Base-by-base conservation (phyloP, 2,888 invertebrate species). In the Heliconius cydno region DNA sequence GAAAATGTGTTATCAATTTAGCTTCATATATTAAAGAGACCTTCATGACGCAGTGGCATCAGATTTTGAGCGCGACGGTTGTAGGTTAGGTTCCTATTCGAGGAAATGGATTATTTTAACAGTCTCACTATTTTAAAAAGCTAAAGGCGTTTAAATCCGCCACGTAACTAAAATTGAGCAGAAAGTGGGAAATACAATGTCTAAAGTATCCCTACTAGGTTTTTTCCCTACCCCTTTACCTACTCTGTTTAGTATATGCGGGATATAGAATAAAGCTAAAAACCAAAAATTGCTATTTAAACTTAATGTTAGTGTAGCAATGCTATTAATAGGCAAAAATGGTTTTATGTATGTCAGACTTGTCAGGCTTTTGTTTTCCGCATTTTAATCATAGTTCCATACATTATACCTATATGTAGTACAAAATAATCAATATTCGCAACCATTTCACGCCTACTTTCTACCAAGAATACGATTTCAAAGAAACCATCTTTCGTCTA, bases 391-490 rank as follows among this genome's bases (percentile, higher is more conserved):
- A 60, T 15, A 73, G n/a, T 25, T 34, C 15, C 10, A n/a, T 38
- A 38, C 60, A 60, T 74, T 67, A 15, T 57, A n/a, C n/a, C n/a
- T n/a, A 38, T 30, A 78, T 68, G 71, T 68, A 57, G 66, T 68
- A 60, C 38, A 57, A 13, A 13, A 67, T 66, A 77, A 81, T 82
- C 80, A 80, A 79, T 77, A 82, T 82, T 82, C 81, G 72, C 79
- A 52, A 25, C 76, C 70, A 15, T 22, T 74, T 68, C 65, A 46
- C 65, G 57, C 74, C 74, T n/a, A 77, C 81, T 81, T 79, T 81
- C 78, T 79, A 79, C 77, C 65, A 68, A 76, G 79, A 79, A 79
- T 82, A 80, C 77, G 65, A 63, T 77, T 81, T 81, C 81, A 77
- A n/a, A 66, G 82, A 79, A 82, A 75, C 52, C 12, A 38, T 81